Conservation (phyloP, 2,113 vertebrate species). For the Sakesphorus luctuosus region DNA sequence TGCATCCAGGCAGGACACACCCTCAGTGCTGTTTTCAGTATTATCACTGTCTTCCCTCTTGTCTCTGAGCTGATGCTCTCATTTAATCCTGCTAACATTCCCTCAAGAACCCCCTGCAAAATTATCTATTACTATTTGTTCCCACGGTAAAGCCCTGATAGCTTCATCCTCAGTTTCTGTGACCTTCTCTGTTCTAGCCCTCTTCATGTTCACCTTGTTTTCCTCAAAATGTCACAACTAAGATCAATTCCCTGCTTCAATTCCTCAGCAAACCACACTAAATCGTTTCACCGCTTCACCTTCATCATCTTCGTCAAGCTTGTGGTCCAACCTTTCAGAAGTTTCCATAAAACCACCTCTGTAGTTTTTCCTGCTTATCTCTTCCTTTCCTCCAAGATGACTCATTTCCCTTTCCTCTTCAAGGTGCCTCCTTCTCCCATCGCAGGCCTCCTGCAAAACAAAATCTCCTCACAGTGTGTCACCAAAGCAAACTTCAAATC, state of each 20-base stretch:
- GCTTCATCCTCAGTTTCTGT: neutral
- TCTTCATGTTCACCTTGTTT: neutral
- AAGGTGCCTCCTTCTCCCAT: neutral
- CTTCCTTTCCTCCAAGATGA: neutral
- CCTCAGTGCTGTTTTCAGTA: neutral
- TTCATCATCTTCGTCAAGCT: neutral
- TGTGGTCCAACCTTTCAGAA: neutral
- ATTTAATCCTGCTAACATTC: constrained; percentile 25
- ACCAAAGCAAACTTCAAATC: neutral
- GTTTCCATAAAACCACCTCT: neutral
- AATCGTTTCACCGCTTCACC: constrained; percentile 1
- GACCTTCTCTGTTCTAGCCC: neutral
- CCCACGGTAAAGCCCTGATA: neutral
- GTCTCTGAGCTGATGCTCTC: constrained; percentile 6
- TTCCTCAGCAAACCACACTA: neutral
- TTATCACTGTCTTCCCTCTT: neutral
- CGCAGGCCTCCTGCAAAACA: neutral
- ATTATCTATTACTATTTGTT: neutral
- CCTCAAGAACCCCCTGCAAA: neutral
- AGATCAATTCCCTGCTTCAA: neutral
- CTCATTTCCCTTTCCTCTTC: neutral
- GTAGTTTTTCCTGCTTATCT: neutral
- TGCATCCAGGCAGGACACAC: neutral
- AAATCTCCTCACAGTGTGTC: neutral
- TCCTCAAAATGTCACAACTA: constrained; percentile 35